Percentiles rank a stretch among this genome's conserved stretches.
These are phyloP conservation scores for Calyptomena viridis DNA, from an alignment of 2,113 vertebrate genomes.

Conservation along the genomic window DNA sequence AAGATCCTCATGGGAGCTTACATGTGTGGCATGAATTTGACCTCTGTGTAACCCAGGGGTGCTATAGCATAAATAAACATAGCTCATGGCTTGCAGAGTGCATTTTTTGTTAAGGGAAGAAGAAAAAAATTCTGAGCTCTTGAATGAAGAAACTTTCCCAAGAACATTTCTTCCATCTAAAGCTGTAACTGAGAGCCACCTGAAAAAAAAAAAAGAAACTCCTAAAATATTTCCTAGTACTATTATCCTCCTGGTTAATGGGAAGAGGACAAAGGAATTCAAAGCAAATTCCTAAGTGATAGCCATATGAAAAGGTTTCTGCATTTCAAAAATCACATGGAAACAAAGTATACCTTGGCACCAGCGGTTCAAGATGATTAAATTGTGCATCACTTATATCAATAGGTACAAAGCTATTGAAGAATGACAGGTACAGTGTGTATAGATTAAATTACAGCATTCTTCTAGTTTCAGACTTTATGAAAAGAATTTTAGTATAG, in stretches of 20 bases:
- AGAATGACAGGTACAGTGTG: not conserved
- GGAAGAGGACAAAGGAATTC: not conserved
- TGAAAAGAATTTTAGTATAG: not conserved
- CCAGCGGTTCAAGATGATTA: not conserved
- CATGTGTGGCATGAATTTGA: not conserved
- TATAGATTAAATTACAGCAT: not conserved
- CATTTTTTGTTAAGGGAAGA: not conserved
- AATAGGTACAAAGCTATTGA: not conserved
- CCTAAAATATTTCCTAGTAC: not conserved
- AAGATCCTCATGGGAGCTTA: not conserved
- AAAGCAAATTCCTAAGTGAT: not conserved
- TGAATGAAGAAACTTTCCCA: not conserved
- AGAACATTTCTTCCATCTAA: not conserved
- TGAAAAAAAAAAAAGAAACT: not conserved
- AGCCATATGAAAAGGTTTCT: not conserved
- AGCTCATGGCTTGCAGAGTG: not conserved
- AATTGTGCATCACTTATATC: not conserved
- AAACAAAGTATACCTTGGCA: not conserved
- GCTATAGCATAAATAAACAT: not conserved
- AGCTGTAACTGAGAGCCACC: not conserved
- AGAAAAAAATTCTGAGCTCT: not conserved
- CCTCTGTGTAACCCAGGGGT: not conserved
- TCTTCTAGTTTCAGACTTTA: not conserved
- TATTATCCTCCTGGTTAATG: not conserved
- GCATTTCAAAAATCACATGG: not conserved